Conservation (phyloP, 2,113 vertebrate genomes). For the Odocoileus hemionus region DNA sequence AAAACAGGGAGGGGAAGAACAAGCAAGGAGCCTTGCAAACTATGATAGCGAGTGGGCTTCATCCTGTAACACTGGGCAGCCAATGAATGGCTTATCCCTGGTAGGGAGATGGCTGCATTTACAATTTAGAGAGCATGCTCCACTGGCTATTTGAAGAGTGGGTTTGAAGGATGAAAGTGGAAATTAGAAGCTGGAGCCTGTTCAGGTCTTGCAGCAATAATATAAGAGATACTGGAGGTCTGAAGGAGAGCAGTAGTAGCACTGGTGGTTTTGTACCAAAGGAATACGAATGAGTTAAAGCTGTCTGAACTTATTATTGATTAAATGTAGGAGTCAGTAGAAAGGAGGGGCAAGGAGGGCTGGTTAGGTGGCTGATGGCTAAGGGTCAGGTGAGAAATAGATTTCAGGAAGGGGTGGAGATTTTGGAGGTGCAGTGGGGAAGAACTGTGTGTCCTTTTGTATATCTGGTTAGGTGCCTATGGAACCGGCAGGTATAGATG, state of each 20-base stretch:
- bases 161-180: not conserved
- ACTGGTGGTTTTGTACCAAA: not conserved
- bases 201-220: not conserved
- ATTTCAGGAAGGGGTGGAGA: not conserved
- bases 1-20: not conserved
- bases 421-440: not conserved
- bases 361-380: not conserved
- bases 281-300: not conserved
- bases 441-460: not conserved
- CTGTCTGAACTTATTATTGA: not conserved
- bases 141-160: not conserved
- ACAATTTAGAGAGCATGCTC: not conserved
- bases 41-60: not conserved
- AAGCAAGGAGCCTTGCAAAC: not conserved
- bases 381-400: not conserved
- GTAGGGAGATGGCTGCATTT: not conserved
- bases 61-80: not conserved
- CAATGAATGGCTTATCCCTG: not conserved
- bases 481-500: not conserved
- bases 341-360: not conserved
- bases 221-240: not conserved
- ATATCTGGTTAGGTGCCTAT: not conserved
- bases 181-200: not conserved
- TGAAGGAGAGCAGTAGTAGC: not conserved
- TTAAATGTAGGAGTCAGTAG: not conserved